Conservation (phyloP, 1,140 invertebrate genomes). For the Drosophila suzukii region DNA sequence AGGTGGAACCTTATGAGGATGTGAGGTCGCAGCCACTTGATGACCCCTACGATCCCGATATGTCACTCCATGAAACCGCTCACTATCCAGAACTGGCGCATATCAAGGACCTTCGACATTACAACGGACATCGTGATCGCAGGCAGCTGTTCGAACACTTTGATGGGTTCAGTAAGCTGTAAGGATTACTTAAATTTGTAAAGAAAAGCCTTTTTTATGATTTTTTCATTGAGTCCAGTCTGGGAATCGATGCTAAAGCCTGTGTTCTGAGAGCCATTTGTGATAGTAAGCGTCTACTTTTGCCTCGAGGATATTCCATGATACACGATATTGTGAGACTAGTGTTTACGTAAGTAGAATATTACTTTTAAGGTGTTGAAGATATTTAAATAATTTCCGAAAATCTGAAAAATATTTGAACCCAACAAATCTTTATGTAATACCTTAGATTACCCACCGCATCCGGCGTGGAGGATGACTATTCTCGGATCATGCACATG, state of each 20-base stretch:
- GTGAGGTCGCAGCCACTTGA: slow-evolving; percentile 21
- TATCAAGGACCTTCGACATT: slow-evolving; percentile 41
- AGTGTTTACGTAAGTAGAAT: slow-evolving; percentile 65
- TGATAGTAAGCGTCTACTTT: slow-evolving; percentile 66
- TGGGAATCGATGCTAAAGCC: slow-evolving; percentile 67
- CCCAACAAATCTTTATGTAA: not conserved
- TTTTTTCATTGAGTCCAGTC: slow-evolving; percentile 15
- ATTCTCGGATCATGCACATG: slow-evolving; percentile 64
- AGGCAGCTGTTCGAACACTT: slow-evolving; percentile 73
- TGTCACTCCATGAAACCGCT: slow-evolving; percentile 22
- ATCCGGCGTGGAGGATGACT: slow-evolving; percentile 71
- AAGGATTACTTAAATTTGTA: not conserved
- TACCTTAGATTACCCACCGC: slow-evolving; percentile 62
- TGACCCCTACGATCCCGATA: slow-evolving; percentile 56
- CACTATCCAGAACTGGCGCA: slow-evolving; percentile 52
- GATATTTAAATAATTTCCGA: not conserved
- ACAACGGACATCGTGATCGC: slow-evolving; percentile 70
- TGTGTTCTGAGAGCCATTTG: slow-evolving; percentile 77
- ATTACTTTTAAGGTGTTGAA: too few species aligned
- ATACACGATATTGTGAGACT: slow-evolving; percentile 73
- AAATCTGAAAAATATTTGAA: too few species aligned
- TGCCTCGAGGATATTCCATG: slow-evolving; percentile 78
- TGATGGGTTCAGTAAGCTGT: slow-evolving; percentile 71
- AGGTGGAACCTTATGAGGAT: slow-evolving; percentile 24
- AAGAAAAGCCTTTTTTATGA: too few species aligned